Conservation (phyloP, 2,113 vertebrate species). For the Mixornis gularis region DNA sequence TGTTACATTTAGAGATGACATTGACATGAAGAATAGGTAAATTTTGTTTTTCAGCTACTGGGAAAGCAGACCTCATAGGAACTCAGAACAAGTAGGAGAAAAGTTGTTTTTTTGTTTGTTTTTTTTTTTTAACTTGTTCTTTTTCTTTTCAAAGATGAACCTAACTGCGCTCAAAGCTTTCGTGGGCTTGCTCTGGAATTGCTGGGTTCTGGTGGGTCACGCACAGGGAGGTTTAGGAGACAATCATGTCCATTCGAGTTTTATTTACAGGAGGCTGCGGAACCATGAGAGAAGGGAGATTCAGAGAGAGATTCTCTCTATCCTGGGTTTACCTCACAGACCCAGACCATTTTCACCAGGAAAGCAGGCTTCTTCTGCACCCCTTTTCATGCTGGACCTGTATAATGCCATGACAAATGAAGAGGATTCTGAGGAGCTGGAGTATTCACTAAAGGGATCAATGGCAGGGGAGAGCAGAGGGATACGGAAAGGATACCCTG, state of each 20-base stretch:
- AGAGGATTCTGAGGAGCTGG: slow-evolving; percentile 80
- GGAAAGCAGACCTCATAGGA: slow-evolving; percentile 64
- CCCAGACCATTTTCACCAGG: slow-evolving; percentile 95
- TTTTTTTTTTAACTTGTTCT: slow-evolving; percentile 43
- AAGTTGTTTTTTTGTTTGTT: slow-evolving; percentile 3
- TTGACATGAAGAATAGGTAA: slow-evolving; percentile 80
- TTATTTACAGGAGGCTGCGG: slow-evolving; percentile 96
- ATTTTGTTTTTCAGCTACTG: slow-evolving; percentile 68
- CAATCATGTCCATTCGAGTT: slow-evolving; percentile 98
- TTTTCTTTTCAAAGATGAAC: slow-evolving; percentile 81
- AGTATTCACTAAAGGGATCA: slow-evolving; percentile 76
- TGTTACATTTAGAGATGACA: slow-evolving; percentile 71
- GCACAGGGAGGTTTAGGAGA: slow-evolving; percentile 85
- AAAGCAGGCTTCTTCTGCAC: slow-evolving; percentile 93
- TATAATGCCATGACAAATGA: slow-evolving; percentile 97
- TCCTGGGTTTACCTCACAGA: slow-evolving; percentile 94
- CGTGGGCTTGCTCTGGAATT: slow-evolving; percentile 87
- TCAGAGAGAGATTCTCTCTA: slow-evolving; percentile 98
- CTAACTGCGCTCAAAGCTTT: slow-evolving; percentile 75
- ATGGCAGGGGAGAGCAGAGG: slow-evolving; percentile 77
- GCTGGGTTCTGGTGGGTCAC: slow-evolving; percentile 82
- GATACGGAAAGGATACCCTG: slow-evolving; percentile 78
- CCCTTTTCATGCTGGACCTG: slow-evolving; percentile 98
- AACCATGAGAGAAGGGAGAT: slow-evolving; percentile 97
- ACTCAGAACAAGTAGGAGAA: slow-evolving; percentile 54